Conservation (phyloP, 2,888 invertebrate genomes). For the Mimumesa dahlbomi region DNA sequence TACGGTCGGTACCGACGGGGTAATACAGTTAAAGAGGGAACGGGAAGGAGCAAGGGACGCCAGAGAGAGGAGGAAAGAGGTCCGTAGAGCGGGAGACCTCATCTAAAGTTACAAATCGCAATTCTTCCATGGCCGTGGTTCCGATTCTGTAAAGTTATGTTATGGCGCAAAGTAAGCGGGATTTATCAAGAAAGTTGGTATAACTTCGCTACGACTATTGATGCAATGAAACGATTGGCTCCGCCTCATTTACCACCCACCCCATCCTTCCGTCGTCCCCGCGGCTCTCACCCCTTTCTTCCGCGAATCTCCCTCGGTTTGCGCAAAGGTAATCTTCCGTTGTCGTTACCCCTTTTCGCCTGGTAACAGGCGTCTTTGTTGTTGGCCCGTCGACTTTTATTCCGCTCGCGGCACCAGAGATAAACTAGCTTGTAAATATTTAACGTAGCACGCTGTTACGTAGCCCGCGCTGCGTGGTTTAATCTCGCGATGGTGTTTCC, state of each 20-base stretch:
- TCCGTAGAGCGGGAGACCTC: constrained; percentile 72
- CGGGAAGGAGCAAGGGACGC: not conserved
- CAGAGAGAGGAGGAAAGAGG: constrained; percentile 30
- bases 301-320: constrained; percentile 28
- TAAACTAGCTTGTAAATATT: too few species aligned
- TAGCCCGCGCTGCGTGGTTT: too few species aligned
- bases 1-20: constrained; percentile 55
- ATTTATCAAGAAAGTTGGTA: constrained; percentile 80
- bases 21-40: constrained; percentile 68
- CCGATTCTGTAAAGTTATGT: constrained; percentile 80
- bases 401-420: constrained; percentile 6
- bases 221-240: constrained; percentile 80
- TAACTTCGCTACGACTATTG: constrained; percentile 79
- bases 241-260: constrained; percentile 77
- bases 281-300: constrained; percentile 45
- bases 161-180: constrained; percentile 80
- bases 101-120: constrained; percentile 80
- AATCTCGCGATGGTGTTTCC: too few species aligned
- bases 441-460: too few species aligned
- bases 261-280: constrained; percentile 47
- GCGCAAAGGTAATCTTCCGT: constrained; percentile 44
- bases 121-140: constrained; percentile 80
- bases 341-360: constrained; percentile 48
- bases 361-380: constrained; percentile 15
- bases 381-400: constrained; percentile 7